Percentiles rank a stretch among this genome's conserved stretches.
These are phyloP conservation scores for Pristionchus japonicus DNA, from an alignment of 2,888 invertebrate species.

Conservation along the genomic window DNA sequence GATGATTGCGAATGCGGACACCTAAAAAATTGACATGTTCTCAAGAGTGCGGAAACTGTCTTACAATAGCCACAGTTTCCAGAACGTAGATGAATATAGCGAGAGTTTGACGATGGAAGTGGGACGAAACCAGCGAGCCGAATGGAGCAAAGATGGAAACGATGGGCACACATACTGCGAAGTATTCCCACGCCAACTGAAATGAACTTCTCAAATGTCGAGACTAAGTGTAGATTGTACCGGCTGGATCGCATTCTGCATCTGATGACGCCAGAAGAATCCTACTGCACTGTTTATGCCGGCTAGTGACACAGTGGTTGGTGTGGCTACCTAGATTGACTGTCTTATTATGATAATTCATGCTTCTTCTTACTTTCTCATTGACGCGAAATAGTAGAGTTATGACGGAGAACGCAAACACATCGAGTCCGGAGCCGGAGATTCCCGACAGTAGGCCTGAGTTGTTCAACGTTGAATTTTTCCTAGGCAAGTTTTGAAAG, in stretches of 20 bases:
- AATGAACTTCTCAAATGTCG: not conserved
- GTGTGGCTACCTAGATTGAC: constrained; percentile 73
- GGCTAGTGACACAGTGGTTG: constrained; percentile 72
- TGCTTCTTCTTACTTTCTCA: constrained; percentile 26
- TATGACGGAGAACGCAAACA: constrained; percentile 68
- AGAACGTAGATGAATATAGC: constrained; percentile 65
- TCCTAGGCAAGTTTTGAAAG: too few species aligned
- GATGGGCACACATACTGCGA: constrained; percentile 58
- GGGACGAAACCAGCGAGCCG: constrained; percentile 63
- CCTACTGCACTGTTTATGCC: constrained; percentile 65
- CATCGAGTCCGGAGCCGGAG: constrained; percentile 72
- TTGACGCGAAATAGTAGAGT: constrained; percentile 57
- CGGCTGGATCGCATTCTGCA: constrained; percentile 38
- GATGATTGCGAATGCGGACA: constrained; percentile 52
- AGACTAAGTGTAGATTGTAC: not conserved
- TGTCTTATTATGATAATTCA: too few species aligned
- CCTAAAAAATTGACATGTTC: constrained; percentile 20
- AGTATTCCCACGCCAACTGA: constrained; percentile 64
- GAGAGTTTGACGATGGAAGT: constrained; percentile 65
- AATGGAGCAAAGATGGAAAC: constrained; percentile 63
- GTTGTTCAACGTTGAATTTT: not conserved
- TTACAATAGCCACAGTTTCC: constrained; percentile 48
- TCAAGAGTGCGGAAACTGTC: not conserved
- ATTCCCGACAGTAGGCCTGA: constrained; percentile 69
- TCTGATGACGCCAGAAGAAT: constrained; percentile 63